phyloP scores from a whole-genome alignment of 1,140 invertebrate species.

The Reticulitermes speratus region DNA sequence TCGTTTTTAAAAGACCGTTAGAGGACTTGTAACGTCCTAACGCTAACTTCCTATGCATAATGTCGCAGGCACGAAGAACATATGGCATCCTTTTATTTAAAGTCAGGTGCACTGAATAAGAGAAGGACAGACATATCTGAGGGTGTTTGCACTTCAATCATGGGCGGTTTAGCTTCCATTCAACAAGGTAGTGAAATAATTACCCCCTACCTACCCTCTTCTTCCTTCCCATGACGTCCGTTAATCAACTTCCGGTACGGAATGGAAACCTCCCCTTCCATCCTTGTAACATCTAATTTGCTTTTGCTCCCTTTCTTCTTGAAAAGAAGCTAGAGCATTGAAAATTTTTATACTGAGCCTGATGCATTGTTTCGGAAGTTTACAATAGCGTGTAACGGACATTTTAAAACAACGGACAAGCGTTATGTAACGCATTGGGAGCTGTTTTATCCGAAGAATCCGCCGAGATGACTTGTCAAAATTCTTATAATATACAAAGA shows the following conservation, averaged over 20 bases:
- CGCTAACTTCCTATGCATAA: not conserved
- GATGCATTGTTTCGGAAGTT: not conserved
- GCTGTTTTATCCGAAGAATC: not conserved
- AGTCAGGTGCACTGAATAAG: not conserved
- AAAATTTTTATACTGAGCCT: not conserved
- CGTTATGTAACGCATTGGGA: not conserved
- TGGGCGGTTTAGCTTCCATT: slow-evolving; percentile 7
- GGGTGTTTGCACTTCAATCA: slow-evolving; percentile 10
- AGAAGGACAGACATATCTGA: not conserved
- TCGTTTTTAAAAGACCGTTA: slow-evolving; percentile 1
- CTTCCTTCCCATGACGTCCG: not conserved
- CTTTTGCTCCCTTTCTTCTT: not conserved
- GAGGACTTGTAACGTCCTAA: not conserved
- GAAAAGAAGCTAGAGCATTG: not conserved
- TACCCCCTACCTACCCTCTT: slow-evolving; percentile 3
- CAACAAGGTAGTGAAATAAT: not conserved
- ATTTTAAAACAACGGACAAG: too few relatives aligned
- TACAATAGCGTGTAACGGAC: not conserved
- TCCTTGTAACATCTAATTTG: not conserved
- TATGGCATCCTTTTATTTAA: slow-evolving; percentile 9
- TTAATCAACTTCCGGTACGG: not conserved
- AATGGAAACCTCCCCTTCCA: not conserved
- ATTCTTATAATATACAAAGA: not conserved
- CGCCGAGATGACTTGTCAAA: not conserved
- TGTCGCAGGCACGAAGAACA: not conserved